A percentile compares a stretch with the other conserved stretches of the same genome.
These are phyloP conservation scores for Idaea aversata DNA, from an alignment of 2,888 invertebrate genomes.

Conservation along the genomic window DNA sequence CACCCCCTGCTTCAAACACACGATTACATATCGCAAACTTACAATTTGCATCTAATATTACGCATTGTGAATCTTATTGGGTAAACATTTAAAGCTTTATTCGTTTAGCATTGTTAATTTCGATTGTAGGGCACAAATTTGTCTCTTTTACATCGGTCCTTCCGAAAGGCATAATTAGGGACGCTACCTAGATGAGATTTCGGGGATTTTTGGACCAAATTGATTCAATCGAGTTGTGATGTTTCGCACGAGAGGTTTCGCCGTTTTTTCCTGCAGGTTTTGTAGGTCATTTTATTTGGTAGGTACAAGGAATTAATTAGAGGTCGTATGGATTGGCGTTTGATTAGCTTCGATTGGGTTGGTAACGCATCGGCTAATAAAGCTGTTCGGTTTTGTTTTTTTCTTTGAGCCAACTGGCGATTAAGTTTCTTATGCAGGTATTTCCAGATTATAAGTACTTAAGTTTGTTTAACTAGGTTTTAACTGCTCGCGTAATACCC, in stretches of 20 bases:
- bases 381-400: constrained; percentile 7
- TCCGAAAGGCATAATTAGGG: constrained; percentile 77
- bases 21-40: constrained; percentile 69
- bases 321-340: constrained; percentile 39
- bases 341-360: constrained; percentile 28
- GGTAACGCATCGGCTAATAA: background rate
- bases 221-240: constrained; percentile 75
- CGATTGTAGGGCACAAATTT: constrained; percentile 32
- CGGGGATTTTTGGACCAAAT: constrained; percentile 64
- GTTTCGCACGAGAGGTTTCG: constrained; percentile 60
- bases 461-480: too few species aligned
- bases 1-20: constrained; percentile 69
- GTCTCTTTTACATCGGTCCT: constrained; percentile 67
- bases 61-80: background rate
- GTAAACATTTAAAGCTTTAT: background rate
- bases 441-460: too few species aligned
- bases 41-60: constrained; percentile 18
- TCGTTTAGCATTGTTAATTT: background rate
- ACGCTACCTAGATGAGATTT: constrained; percentile 75
- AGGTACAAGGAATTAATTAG: constrained; percentile 63
- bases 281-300: constrained; percentile 43
- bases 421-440: background rate
- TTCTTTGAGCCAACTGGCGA: background rate
- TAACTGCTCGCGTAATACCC: too few species aligned
- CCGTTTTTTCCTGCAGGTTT: constrained; percentile 37